Conservation (phyloP, 1,140 invertebrate genomes). For the Aphidius ervi region DNA sequence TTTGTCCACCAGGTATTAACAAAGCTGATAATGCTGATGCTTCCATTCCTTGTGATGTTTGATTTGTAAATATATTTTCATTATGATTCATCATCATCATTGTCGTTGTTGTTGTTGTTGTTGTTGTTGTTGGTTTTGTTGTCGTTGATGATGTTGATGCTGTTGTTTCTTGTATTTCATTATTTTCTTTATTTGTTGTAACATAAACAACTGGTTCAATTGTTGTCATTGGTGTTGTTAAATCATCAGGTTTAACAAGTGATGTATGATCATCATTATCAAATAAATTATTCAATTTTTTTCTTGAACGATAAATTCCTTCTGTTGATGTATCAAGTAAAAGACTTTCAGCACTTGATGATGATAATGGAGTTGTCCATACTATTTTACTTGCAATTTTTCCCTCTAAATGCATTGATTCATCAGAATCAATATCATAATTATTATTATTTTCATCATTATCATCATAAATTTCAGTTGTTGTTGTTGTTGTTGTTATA, state of each 20-base stretch:
- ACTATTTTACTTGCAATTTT: conserved; percentile 34
- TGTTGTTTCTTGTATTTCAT: too few species aligned
- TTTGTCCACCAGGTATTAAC: conserved; percentile 58
- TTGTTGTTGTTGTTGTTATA: neutral
- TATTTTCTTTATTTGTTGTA: neutral
- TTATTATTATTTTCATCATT: conserved; percentile 18
- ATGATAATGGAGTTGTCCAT: conserved; percentile 34
- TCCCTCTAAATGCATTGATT: conserved; percentile 21
- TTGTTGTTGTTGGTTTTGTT: too few species aligned
- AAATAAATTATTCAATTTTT: conserved; percentile 16
- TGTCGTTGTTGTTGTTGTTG: neutral
- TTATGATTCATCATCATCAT: neutral
- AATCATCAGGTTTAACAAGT: conserved; percentile 6
- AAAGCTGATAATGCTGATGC: conserved; percentile 54
- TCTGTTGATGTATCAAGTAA: conserved; percentile 20
- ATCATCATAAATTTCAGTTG: conserved; percentile 22
- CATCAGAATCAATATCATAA: conserved; percentile 27
- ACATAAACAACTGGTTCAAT: conserved; percentile 8
- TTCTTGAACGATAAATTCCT: conserved; percentile 17
- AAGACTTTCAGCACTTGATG: neutral
- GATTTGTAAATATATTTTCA: conserved; percentile 12
- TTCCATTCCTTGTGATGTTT: conserved; percentile 31
- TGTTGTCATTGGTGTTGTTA: conserved; percentile 15
- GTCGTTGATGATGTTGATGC: too few species aligned
- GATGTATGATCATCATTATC: conserved; percentile 17